These are phyloP conservation scores for Diaprepes abbreviatus DNA, from an alignment of 2,888 invertebrate species.

Conservation along the genomic window DNA sequence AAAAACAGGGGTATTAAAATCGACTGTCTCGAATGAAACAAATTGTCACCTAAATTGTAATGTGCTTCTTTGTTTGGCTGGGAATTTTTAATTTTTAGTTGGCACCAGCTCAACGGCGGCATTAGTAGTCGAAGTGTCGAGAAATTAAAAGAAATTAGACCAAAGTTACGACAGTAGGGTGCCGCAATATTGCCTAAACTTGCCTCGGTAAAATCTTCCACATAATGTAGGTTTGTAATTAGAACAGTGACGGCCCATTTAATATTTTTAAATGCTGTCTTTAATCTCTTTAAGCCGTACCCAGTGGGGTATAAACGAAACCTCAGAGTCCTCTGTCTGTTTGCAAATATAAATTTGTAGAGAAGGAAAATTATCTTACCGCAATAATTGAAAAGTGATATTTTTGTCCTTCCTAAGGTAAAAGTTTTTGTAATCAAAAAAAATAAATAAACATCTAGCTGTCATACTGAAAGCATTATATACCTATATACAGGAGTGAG, in stretches of 20 bases:
- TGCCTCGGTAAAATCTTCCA: slow-evolving; percentile 1
- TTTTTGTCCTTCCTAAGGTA: no score
- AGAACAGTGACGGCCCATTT: background rate
- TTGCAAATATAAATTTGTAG: no score
- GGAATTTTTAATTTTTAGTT: slow-evolving; percentile 43
- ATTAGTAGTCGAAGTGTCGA: slow-evolving; percentile 33
- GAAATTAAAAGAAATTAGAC: slow-evolving; percentile 44
- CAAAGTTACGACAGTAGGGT: slow-evolving; percentile 35
- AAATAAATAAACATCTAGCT: no score
- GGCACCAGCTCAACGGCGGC: slow-evolving; percentile 37
- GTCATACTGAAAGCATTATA: no score
- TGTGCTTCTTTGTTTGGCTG: slow-evolving; percentile 42
- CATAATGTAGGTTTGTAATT: slow-evolving; percentile 9
- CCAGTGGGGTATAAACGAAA: no score
- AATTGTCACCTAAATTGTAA: slow-evolving; percentile 43
- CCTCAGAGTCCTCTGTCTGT: no score
- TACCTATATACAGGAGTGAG: no score
- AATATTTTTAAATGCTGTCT: background rate
- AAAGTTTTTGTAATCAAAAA: no score
- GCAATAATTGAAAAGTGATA: no score
- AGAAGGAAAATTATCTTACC: no score
- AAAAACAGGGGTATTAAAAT: slow-evolving; percentile 34
- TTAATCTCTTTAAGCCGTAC: no score
- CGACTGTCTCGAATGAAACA: slow-evolving; percentile 33
- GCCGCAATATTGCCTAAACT: slow-evolving; percentile 25